phyloP scores from a whole-genome alignment of 2,113 vertebrate genomes.

The Benitochromis conjunctus region DNA sequence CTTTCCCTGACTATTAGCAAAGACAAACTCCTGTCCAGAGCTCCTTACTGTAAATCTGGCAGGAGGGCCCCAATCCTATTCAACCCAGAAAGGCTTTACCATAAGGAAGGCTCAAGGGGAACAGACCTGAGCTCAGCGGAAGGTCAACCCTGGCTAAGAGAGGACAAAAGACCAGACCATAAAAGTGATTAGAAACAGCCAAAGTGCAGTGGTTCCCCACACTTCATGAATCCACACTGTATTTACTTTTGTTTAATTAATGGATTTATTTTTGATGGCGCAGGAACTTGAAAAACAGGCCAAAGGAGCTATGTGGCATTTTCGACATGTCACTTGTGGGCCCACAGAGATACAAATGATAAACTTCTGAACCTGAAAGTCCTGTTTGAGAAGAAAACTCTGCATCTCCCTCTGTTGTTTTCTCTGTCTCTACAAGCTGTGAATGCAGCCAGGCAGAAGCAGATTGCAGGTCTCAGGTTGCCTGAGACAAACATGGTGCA shows the following conservation, averaged over 20 bases:
- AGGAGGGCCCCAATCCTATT: constrained; percentile 44
- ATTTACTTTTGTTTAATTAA: not conserved
- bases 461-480: constrained; percentile 54
- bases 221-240: not conserved
- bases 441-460: not conserved
- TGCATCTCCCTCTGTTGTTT: not conserved
- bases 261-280: not conserved
- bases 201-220: not conserved
- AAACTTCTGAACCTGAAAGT: constrained; percentile 62
- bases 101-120: constrained; percentile 37
- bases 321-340: not conserved
- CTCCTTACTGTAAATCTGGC: constrained; percentile 62
- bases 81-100: constrained; percentile 35
- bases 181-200: not conserved
- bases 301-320: not conserved
- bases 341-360: not conserved
- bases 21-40: constrained; percentile 61
- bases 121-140: constrained; percentile 6
- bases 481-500: not conserved
- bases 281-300: not conserved
- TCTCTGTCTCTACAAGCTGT: not conserved
- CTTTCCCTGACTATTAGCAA: constrained; percentile 28
- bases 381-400: constrained; percentile 47
- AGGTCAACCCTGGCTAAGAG: constrained; percentile 30
- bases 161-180: constrained; percentile 1